These are phyloP conservation scores for Nannobrachium achirus DNA, from an alignment of 2,113 vertebrate genomes.

Conservation along the genomic window DNA sequence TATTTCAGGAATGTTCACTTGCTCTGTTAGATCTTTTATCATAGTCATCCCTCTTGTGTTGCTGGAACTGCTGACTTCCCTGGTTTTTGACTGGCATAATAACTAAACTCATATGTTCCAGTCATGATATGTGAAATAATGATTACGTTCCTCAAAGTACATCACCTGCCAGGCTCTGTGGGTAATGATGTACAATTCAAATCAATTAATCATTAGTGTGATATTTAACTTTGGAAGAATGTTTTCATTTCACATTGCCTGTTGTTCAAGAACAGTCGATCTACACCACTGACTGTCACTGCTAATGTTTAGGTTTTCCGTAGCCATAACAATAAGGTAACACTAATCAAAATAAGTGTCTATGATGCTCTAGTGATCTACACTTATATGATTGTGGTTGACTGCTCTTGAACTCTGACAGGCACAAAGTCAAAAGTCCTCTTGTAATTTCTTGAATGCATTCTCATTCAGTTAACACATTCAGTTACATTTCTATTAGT, in stretches of 20 bases:
- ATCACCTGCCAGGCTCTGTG: neutral
- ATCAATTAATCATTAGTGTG: constrained; percentile 5
- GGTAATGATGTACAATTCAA: too few species aligned
- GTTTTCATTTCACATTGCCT: neutral
- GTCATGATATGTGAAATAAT: constrained; percentile 55
- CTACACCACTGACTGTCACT: neutral
- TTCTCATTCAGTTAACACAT: neutral
- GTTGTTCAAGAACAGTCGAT: neutral
- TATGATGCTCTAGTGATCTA: too few species aligned
- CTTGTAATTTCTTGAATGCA: neutral
- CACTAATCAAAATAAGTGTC: too few species aligned
- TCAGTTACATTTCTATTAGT: neutral
- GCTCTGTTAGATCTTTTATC: neutral
- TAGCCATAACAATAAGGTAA: too few species aligned
- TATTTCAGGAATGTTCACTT: neutral
- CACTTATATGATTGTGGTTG: neutral
- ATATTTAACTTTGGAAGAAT: neutral
- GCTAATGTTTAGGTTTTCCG: neutral
- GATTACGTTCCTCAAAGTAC: constrained; percentile 7
- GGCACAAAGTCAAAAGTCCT: neutral
- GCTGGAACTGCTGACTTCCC: neutral
- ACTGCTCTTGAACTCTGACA: neutral
- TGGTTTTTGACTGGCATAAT: constrained; percentile 4
- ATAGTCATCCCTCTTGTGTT: neutral
- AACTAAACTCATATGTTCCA: constrained; percentile 16